These are phyloP conservation scores for Drosophila flavopinicola DNA, from an alignment of 2,888 invertebrate genomes.

Conservation along the genomic window DNA sequence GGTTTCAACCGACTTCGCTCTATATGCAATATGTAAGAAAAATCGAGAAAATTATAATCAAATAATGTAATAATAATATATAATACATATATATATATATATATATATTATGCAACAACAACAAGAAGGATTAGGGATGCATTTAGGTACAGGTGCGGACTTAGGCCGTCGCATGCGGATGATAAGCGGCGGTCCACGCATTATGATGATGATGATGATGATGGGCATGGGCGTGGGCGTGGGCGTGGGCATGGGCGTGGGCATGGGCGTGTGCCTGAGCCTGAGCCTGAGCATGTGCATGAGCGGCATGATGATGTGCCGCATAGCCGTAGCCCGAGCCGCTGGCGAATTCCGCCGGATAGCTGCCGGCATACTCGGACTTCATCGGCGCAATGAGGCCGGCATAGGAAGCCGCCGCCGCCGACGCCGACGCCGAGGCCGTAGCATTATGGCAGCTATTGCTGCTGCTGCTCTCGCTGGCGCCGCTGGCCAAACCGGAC, in stretches of 20 bases:
- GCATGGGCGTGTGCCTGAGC: slow-evolving; percentile 50
- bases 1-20: slow-evolving; percentile 52
- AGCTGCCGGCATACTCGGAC: slow-evolving; percentile 71
- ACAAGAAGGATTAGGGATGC: slow-evolving; percentile 25
- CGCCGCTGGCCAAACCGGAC: slow-evolving; percentile 71
- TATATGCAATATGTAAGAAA: slow-evolving; percentile 17
- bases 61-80: not conserved
- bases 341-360: slow-evolving; percentile 69
- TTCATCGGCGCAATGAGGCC: slow-evolving; percentile 75
- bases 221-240: slow-evolving; percentile 46
- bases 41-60: not conserved
- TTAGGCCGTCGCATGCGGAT: slow-evolving; percentile 73
- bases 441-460: slow-evolving; percentile 24
- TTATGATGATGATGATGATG: slow-evolving; percentile 66
- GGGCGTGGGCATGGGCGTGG: slow-evolving; percentile 47
- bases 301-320: slow-evolving; percentile 43
- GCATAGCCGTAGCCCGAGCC: slow-evolving; percentile 61
- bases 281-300: slow-evolving; percentile 53
- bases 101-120: slow-evolving; percentile 18
- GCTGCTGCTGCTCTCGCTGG: slow-evolving; percentile 43
- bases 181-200: slow-evolving; percentile 81
- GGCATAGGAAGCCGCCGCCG: slow-evolving; percentile 44
- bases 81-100: slow-evolving; percentile 3
- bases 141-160: slow-evolving; percentile 13
- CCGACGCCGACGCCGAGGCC: no score